Conservation (phyloP, 2,888 invertebrate genomes). For the Trimorus sp. region DNA sequence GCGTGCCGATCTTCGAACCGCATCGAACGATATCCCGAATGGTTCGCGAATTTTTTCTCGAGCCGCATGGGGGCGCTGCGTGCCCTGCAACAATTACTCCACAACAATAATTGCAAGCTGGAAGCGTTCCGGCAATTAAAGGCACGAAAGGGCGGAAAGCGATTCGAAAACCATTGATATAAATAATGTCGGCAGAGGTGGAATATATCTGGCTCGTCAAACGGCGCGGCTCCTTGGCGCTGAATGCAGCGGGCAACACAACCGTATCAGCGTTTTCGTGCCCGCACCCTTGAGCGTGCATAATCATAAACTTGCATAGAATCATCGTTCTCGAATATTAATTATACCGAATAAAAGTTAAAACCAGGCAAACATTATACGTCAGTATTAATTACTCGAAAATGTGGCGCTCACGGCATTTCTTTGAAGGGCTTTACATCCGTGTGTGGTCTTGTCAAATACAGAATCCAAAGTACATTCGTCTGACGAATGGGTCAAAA, state of each 20-base stretch:
- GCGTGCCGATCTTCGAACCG: too few relatives aligned
- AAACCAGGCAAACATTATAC: constrained; percentile 73
- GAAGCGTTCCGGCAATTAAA: constrained; percentile 62
- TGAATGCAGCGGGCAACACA: constrained; percentile 41
- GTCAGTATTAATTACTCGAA: constrained; percentile 75
- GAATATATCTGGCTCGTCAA: constrained; percentile 49
- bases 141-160: constrained; percentile 60
- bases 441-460: constrained; percentile 75
- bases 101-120: constrained; percentile 62
- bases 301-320: constrained; percentile 62
- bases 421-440: constrained; percentile 75
- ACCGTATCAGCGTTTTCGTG: constrained; percentile 43
- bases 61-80: constrained; percentile 28
- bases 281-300: constrained; percentile 21
- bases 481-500: constrained; percentile 76
- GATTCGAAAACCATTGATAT: constrained; percentile 62
- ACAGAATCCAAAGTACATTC: constrained; percentile 76
- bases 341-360: constrained; percentile 70
- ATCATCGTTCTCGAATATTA: constrained; percentile 63
- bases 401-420: constrained; percentile 73
- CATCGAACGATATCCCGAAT: too few relatives aligned
- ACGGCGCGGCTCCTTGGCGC: constrained; percentile 32
- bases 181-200: constrained; percentile 49
- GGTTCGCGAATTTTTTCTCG: too few relatives aligned
- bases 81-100: constrained; percentile 58